Base-by-base conservation (phyloP, 2,113 vertebrate genomes). In the Oreocharis arfaki region DNA sequence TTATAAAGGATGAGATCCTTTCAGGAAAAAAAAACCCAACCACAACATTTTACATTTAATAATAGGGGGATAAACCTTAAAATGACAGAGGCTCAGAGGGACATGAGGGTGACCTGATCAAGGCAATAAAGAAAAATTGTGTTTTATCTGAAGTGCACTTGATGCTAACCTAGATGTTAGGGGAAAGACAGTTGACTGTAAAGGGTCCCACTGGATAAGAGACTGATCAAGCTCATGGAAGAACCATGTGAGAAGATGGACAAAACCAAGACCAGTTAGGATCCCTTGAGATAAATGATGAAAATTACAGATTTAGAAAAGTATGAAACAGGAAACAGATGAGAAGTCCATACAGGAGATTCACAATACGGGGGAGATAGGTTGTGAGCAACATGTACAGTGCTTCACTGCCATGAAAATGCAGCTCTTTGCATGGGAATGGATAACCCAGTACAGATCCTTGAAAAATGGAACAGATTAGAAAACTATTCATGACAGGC, bases 1-100 rank as follows among this genome's bases (percentile, higher is more conserved):
- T 92, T 70, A 63, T 53, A 83, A 78, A 53, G 4, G 2, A 32
- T 42, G 11, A 60, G 15, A 42, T 57, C 27, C 4, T 86, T 80
- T 27, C 2, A 3, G 5, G 16, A 6, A 41, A 41, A 30, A 44
- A 16, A 7, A 10, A 6, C n/a, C 9, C 14, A 47, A 21, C 3
- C 28, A 78, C 2, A 2, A 30, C 7, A 0, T 35, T 69, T 63
- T 61, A 33, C 28, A 1, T 32, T 84, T 53, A 49, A 13, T 76
- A 49, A 42, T 5, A 49, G 2, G 1, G 5, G 9, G 11, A 28
- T 22, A 60, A 73, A 50, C 9, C 8, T 80, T 52, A 30, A 18
- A 6, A 32, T 19, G 52, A n/a, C 37, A n/a, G 19, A 67, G 13
- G 7, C 18, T 79, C 42, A 6, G 44, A 15, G 13, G 13, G 3